A percentile compares a stretch with the other conserved stretches of the same genome.
Conservation (phyloP, 2,797 vertebrate genomes). For the Anguilla megastoma region DNA sequence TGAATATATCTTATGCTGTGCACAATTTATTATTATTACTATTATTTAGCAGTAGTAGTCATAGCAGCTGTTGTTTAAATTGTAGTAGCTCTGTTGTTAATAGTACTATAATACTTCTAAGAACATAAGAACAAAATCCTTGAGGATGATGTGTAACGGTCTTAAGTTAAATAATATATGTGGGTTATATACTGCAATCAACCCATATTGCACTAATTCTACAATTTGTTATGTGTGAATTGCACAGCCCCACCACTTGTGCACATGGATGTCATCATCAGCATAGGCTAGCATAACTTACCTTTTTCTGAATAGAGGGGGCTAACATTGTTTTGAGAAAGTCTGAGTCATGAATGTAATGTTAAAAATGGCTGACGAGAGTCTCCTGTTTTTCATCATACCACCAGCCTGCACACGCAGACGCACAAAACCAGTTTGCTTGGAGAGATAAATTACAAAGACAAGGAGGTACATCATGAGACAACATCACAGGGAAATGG, state of each 20-base stretch:
- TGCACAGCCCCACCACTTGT: background rate
- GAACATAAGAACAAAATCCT: background rate
- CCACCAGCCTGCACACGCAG: background rate
- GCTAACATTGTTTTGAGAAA: background rate
- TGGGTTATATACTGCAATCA: background rate
- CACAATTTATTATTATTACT: background rate
- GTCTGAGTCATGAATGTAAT: background rate
- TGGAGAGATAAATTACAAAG: background rate
- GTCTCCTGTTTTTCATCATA: background rate
- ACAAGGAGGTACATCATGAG: background rate
- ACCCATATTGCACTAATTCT: background rate
- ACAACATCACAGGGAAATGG: background rate
- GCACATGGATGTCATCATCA: no score
- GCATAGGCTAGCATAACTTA: background rate
- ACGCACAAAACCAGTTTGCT: slow-evolving; percentile 6
- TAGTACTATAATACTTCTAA: background rate
- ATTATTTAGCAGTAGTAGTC: background rate
- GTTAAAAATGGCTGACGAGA: background rate
- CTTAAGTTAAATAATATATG: background rate
- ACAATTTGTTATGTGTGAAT: background rate
- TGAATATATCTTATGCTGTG: background rate
- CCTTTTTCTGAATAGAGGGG: background rate
- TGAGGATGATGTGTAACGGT: background rate
- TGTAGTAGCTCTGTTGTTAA: background rate
- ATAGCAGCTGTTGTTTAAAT: background rate